Base-by-base conservation (phyloP, 2,113 vertebrate species). In the Glaucomys volans region DNA sequence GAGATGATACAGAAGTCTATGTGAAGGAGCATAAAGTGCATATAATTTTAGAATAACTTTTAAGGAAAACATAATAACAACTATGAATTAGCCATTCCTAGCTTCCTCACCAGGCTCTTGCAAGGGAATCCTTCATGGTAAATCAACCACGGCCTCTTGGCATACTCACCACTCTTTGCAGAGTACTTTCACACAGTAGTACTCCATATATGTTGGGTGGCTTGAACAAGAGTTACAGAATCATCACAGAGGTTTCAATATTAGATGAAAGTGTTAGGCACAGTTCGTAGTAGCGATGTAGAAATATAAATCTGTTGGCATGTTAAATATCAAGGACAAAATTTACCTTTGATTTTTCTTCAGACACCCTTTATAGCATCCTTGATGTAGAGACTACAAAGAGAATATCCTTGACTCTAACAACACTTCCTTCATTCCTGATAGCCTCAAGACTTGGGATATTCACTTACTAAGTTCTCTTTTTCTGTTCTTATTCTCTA, bases 291-390 rank as follows among this genome's bases (percentile, higher is more conserved):
- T 30, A 83, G 24, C 16, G 30, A 88, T 11, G 11, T 13, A 54
- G 89, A 89, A 75, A 69, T 64, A 83, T 11, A 82, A 67, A 75
- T 90, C 8, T 62, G 13, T 84, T 10, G 62, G 40, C 50, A 90
- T 90, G n/a, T 67, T 92, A 87, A 85, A 59, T 83, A 59, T 67
- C 54, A 77, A 91, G 80, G 47, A 62, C 47, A 84, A 96, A 87
- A 75, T 74, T 42, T 22, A 76, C 40, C 67, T 37, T 87, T 89
- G 50, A 80, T 57, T 84, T 91, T 87, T 75, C 54, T 94, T 92
- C 54, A 11, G 37, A 85, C 16, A 76, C 1, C 28, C 20, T 28
- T 67, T 30, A 54, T 22, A 93, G 22, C 20, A n/a, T n/a, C 17
- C 77, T 94, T 96, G 83, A 92, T 81, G 28, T 67, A 35, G 40